Conservation (phyloP, 1,140 invertebrate species). For the Ladona fulva region DNA sequence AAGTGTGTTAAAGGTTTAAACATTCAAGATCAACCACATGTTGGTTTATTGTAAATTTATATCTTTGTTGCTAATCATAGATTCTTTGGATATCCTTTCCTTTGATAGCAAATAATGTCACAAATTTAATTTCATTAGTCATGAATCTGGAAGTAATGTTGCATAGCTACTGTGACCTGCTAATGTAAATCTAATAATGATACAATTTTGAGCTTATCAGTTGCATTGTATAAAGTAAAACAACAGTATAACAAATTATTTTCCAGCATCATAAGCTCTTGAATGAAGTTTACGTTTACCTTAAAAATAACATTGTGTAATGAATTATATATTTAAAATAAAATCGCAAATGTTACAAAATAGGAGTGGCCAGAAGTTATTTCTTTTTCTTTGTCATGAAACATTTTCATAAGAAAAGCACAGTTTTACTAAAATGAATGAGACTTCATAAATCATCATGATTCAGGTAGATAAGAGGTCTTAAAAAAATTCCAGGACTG, state of each 20-base stretch:
- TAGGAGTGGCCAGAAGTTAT: not conserved
- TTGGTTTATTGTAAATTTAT: too few species aligned
- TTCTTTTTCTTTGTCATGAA: too few species aligned
- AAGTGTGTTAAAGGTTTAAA: too few species aligned
- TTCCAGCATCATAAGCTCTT: not conserved
- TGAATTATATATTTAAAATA: conserved; percentile 5
- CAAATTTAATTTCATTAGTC: not conserved
- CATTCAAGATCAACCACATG: too few species aligned
- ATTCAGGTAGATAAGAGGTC: too few species aligned
- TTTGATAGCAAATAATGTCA: too few species aligned
- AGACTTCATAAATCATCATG: too few species aligned
- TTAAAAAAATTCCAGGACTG: too few species aligned
- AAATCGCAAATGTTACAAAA: not conserved
- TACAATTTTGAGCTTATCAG: not conserved
- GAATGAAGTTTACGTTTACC: not conserved
- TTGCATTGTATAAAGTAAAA: not conserved
- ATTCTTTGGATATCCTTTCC: too few species aligned
- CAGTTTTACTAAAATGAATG: too few species aligned
- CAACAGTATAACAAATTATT: not conserved
- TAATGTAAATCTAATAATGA: not conserved
- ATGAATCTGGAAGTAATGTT: conserved; percentile 2
- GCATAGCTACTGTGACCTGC: conserved; percentile 6
- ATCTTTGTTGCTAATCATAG: too few species aligned
- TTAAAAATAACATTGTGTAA: not conserved
- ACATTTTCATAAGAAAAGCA: too few species aligned